phyloP scores from a whole-genome alignment of 2,113 vertebrate species.

The Mastomys natalensis region DNA sequence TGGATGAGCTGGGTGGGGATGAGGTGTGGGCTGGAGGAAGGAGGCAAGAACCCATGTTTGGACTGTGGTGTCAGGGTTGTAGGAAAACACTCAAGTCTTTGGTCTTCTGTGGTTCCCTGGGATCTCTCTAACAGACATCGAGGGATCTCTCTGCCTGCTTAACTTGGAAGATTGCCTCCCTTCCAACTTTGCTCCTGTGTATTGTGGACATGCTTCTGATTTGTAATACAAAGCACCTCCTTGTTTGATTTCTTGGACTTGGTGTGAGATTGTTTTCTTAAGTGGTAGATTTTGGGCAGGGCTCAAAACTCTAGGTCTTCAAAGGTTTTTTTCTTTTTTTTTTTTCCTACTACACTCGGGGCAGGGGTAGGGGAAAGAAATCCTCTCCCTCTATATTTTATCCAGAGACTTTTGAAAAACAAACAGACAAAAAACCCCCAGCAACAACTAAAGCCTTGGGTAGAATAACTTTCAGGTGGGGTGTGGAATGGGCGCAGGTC shows the following conservation, averaged over 20 bases:
- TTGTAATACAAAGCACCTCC: conserved; percentile 16
- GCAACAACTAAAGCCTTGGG: neutral
- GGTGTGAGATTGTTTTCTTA: conserved; percentile 61
- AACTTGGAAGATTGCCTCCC: neutral
- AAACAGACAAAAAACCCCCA: neutral
- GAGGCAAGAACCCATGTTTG: neutral
- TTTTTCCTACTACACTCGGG: neutral
- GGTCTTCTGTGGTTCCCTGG: rapidly evolving
- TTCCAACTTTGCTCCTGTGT: neutral
- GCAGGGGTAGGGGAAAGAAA: neutral
- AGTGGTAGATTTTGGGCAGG: conserved; percentile 32
- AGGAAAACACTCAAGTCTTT: neutral
- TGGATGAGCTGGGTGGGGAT: neutral
- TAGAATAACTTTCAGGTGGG: neutral
- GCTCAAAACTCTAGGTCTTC: conserved; percentile 24
- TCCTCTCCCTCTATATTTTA: neutral
- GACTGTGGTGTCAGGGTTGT: neutral
- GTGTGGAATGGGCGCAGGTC: neutral
- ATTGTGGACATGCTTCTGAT: neutral
- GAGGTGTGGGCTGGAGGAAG: neutral
- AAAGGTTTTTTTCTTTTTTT: neutral
- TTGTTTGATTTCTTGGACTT: conserved; percentile 52
- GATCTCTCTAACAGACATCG: rapidly evolving
- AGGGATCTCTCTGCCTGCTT: neutral
- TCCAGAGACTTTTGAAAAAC: neutral